phyloP scores from a whole-genome alignment of 2,888 invertebrate species.

The Sturmia bella region DNA sequence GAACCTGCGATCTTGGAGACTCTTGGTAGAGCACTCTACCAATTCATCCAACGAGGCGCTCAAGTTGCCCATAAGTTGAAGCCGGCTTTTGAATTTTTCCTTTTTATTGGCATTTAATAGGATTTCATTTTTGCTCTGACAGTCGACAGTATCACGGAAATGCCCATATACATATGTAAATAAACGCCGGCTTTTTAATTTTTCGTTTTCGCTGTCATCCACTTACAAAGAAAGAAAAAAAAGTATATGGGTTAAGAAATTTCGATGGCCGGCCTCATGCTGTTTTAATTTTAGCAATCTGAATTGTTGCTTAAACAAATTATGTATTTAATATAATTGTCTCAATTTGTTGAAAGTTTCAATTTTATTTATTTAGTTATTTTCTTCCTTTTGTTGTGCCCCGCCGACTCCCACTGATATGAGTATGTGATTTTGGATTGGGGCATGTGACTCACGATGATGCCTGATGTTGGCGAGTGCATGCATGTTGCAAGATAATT shows the following conservation, averaged over 20 bases:
- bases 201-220: neutral
- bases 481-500: constrained; percentile 63
- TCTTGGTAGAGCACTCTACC: no score
- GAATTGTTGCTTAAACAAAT: constrained; percentile 11
- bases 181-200: no score
- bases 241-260: neutral
- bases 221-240: neutral
- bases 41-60: no score
- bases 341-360: constrained; percentile 34
- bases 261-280: neutral
- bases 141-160: no score
- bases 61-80: no score
- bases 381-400: neutral
- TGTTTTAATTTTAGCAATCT: neutral
- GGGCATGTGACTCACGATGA: constrained; percentile 29
- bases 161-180: no score
- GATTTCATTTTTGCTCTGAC: no score
- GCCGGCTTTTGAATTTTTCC: no score
- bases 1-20: no score
- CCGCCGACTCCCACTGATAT: constrained; percentile 38
- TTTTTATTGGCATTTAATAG: no score
- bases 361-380: neutral
- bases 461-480: constrained; percentile 16
- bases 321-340: constrained; percentile 13
- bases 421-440: constrained; percentile 10